A percentile compares a stretch with the other conserved stretches of the same genome.
These are phyloP conservation scores for Chrysopilus asiliformis DNA, from an alignment of 2,888 invertebrate genomes.

Conservation along the genomic window DNA sequence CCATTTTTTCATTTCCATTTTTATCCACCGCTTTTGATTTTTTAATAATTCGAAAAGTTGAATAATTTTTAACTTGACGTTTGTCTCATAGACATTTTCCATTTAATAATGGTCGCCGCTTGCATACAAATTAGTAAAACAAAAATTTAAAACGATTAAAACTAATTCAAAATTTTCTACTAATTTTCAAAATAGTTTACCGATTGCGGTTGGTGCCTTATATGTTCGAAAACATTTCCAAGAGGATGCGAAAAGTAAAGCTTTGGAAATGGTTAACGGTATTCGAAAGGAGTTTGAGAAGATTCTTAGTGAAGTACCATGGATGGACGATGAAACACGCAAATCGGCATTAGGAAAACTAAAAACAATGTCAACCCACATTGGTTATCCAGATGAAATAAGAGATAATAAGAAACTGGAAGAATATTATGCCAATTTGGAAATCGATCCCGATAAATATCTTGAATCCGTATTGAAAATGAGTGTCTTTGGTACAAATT, in stretches of 20 bases:
- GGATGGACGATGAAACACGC: conserved; percentile 85
- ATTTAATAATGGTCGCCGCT: too few species aligned
- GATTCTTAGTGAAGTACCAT: conserved; percentile 65
- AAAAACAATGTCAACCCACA: conserved; percentile 71
- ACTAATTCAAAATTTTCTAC: neutral
- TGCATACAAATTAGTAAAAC: too few species aligned
- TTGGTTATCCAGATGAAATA: conserved; percentile 86
- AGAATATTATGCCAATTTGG: conserved; percentile 63
- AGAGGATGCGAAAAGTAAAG: conserved; percentile 68
- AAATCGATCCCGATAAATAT: conserved; percentile 54
- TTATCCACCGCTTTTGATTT: too few species aligned
- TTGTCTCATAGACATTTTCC: too few species aligned
- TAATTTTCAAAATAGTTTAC: conserved; percentile 39
- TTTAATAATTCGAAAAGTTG: too few species aligned
- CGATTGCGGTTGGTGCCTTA: conserved; percentile 66
- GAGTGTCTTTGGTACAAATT: conserved; percentile 68
- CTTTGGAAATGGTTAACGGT: conserved; percentile 75
- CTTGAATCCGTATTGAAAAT: conserved; percentile 64
- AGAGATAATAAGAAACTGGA: conserved; percentile 67
- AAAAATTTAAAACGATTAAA: too few species aligned
- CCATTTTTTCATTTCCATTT: too few species aligned
- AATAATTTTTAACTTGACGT: too few species aligned
- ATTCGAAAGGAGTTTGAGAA: conserved; percentile 71
- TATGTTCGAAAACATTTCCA: conserved; percentile 82
- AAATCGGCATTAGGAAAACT: conserved; percentile 65